These are phyloP conservation scores for Champsocephalus gunnari DNA, from an alignment of 2,797 vertebrate species.

Conservation along the genomic window DNA sequence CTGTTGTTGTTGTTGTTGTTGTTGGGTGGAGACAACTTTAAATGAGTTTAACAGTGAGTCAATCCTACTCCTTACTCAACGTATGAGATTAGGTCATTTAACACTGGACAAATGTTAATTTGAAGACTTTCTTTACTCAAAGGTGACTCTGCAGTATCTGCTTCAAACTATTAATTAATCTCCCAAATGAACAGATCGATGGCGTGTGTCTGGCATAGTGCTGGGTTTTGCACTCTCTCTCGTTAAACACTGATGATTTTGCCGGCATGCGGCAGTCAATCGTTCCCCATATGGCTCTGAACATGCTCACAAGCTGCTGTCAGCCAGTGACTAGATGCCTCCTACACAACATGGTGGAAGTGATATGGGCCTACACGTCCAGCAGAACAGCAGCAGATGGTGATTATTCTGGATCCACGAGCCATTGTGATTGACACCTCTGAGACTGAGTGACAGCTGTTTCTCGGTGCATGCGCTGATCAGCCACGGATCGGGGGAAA, in stretches of 20 bases:
- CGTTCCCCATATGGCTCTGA: slow-evolving; percentile 73
- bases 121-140: background rate
- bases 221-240: slow-evolving; percentile 45
- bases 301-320: slow-evolving; percentile 76
- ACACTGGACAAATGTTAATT: slow-evolving; percentile 1
- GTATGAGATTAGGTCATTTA: background rate
- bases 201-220: slow-evolving; percentile 47
- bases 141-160: background rate
- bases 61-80: background rate
- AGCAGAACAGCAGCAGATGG: slow-evolving; percentile 77
- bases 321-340: slow-evolving; percentile 67
- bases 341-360: slow-evolving; percentile 68
- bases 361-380: slow-evolving; percentile 54
- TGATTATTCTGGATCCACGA: slow-evolving; percentile 62
- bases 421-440: slow-evolving; percentile 68
- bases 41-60: background rate
- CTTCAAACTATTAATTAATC: slow-evolving; percentile 17
- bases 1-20: no score
- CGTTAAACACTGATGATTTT: slow-evolving; percentile 57
- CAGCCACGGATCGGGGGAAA: slow-evolving; percentile 26
- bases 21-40: background rate
- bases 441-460: slow-evolving; percentile 75
- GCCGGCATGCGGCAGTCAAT: slow-evolving; percentile 60
- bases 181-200: slow-evolving; percentile 26
- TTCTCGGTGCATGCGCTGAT: slow-evolving; percentile 61